Base-by-base conservation (phyloP, 2,888 invertebrate genomes). In the Folsomia manolachei region DNA sequence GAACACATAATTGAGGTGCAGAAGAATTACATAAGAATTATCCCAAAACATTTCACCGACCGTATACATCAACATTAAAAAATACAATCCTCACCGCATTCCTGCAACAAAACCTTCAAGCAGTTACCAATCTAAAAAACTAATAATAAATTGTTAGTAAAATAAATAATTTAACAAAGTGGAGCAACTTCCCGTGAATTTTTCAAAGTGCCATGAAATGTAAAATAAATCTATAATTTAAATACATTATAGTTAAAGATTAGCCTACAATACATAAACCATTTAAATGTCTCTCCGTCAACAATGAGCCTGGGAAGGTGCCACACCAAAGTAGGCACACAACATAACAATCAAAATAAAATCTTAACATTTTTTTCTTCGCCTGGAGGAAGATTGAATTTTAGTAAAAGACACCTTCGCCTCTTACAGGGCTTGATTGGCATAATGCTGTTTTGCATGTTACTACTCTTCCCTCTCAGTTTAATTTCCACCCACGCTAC, bases 371-470 rank as follows among this genome's bases (percentile, higher is more conserved):
- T 63, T 60, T 70, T 39, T 9, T 9, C 73, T 0, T 69, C 69
- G 39, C 39, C 39, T 39, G 39, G 39, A 39, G 39, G 39, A 14
- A 4, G 39, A 39, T 14, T 39, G 39, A 39, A 39, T 14, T 39
- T 39, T 4, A 14, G 39, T 9, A 4, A 14, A 39, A 39, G 39
- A 14, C 39, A 39, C 39, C 14, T 39, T 14, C 39, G 39, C 63
- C 60, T 71, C 61, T 27, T 74, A 51, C 73, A 77, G 70, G 69
- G 71, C 14, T 53, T 74, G 19, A 71, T 74, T 18, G 27, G 75
- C 14, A 64, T 71, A 39, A 73, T 78, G 27, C 71, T 78, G 19
- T 72, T 63, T 68, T 71, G 78, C 61, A 75, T 72, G 7, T 56
- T 78, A 2, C 66, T 78, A 52, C 70, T 73, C 11, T 75, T 71